A percentile compares a stretch with the other conserved stretches of the same genome.
phyloP scores from a whole-genome alignment of 1,140 invertebrate species.

The Caenorhabditis tropicalis region DNA sequence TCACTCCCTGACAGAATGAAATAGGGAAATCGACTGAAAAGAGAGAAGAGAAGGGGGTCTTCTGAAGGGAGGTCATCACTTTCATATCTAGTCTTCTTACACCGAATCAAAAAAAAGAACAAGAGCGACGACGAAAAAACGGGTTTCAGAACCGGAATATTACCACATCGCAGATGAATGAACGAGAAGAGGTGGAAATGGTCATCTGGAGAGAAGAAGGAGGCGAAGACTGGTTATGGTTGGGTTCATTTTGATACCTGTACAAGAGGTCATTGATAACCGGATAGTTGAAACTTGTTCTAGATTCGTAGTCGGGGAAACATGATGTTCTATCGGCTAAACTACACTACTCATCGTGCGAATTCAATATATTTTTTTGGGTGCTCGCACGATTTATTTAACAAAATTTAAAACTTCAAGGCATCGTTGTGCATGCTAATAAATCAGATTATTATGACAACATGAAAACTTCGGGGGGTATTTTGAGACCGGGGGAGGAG shows the following conservation, averaged over 20 bases:
- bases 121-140: background rate
- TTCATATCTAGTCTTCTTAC: background rate
- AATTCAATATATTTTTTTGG: too few relatives aligned
- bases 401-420: constrained; percentile 37
- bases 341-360: too few relatives aligned
- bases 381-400: constrained; percentile 40
- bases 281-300: too few relatives aligned
- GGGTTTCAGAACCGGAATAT: constrained; percentile 10
- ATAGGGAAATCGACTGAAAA: background rate
- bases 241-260: background rate
- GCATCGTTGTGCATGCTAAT: constrained; percentile 34
- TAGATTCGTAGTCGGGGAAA: too few relatives aligned
- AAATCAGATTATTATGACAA: constrained; percentile 43
- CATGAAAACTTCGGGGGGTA: background rate
- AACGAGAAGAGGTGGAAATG: background rate
- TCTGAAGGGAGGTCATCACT: background rate
- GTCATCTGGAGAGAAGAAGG: constrained; percentile 10
- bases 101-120: background rate
- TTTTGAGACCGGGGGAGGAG: background rate
- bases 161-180: too few relatives aligned
- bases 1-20: too few relatives aligned
- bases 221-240: background rate
- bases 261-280: too few relatives aligned
- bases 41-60: background rate
- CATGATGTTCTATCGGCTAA: too few relatives aligned